Percentiles rank a stretch among this genome's conserved stretches.
Evolutionary conservation across 1,140 invertebrate genomes (phyloP).

Genomic region (Penaeus vannamei): DNA sequence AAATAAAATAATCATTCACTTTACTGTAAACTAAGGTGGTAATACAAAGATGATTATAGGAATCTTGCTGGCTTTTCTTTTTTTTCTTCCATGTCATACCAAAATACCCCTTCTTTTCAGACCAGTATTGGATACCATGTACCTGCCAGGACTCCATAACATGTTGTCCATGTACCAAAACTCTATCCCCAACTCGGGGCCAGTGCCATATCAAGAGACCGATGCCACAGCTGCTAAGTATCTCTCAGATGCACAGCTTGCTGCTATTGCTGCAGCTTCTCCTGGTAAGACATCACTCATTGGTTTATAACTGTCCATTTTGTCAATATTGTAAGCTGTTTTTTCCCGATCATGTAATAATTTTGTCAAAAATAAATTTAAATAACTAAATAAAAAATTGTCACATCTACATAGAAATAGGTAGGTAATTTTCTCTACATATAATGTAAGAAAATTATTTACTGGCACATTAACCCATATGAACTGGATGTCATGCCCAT

Average conservation of each 20-base stretch:
- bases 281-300: conserved; percentile 74
- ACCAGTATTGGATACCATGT: conserved; percentile 38
- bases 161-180: conserved; percentile 49
- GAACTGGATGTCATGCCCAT: too few relatives aligned
- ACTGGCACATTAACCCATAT: too few relatives aligned
- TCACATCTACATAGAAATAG: too few relatives aligned
- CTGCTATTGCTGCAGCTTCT: conserved; percentile 49
- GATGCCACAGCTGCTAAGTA: conserved; percentile 53
- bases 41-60: too few relatives aligned
- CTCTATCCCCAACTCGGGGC: background rate
- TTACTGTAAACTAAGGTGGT: background rate
- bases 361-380: too few relatives aligned
- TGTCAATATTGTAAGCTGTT: too few relatives aligned
- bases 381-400: too few relatives aligned
- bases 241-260: conserved; percentile 48
- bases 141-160: conserved; percentile 51
- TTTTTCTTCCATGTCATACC: background rate
- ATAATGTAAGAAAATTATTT: too few relatives aligned
- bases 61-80: background rate
- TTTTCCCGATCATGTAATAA: too few relatives aligned
- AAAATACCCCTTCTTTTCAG: background rate
- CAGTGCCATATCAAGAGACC: background rate
- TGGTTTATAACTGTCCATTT: conserved; percentile 70
- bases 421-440: too few relatives aligned
- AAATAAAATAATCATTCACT: background rate